phyloP scores from a whole-genome alignment of 2,888 invertebrate species.

The Pollenia angustigena region DNA sequence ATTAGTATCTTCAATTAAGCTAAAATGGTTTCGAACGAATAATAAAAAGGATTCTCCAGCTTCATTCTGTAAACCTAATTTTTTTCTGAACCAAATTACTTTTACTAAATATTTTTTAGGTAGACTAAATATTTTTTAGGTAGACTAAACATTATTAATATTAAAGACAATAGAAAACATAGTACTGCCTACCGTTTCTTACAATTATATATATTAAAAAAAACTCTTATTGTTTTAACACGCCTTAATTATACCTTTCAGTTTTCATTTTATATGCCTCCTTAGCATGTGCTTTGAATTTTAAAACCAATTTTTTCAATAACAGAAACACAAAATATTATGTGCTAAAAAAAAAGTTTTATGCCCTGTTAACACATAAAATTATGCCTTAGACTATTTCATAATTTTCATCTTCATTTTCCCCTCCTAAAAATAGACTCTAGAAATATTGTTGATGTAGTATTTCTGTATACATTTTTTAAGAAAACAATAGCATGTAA shows the following conservation, averaged over 20 bases:
- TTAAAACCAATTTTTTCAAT: background rate
- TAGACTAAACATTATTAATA: too few relatives aligned
- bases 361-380: constrained; percentile 22
- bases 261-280: background rate
- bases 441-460: background rate
- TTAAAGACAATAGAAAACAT: background rate
- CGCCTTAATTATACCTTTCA: constrained; percentile 2
- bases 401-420: constrained; percentile 4
- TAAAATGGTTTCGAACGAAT: too few relatives aligned
- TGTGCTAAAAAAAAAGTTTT: background rate
- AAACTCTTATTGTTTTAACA: background rate
- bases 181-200: background rate
- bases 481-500: background rate
- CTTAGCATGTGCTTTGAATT: background rate
- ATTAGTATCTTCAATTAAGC: too few relatives aligned
- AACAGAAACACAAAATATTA: background rate
- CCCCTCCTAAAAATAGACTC: background rate
- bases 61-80: too few relatives aligned
- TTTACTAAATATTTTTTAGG: too few relatives aligned
- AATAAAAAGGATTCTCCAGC: too few relatives aligned
- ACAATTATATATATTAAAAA: background rate
- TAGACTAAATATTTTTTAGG: too few relatives aligned
- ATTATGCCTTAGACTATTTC: constrained; percentile 18
- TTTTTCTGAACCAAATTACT: too few relatives aligned
- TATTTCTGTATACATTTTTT: constrained; percentile 7